Evolutionary conservation across 2,888 invertebrate genomes (phyloP).

Genomic region (Drosophila acutilabella): DNA sequence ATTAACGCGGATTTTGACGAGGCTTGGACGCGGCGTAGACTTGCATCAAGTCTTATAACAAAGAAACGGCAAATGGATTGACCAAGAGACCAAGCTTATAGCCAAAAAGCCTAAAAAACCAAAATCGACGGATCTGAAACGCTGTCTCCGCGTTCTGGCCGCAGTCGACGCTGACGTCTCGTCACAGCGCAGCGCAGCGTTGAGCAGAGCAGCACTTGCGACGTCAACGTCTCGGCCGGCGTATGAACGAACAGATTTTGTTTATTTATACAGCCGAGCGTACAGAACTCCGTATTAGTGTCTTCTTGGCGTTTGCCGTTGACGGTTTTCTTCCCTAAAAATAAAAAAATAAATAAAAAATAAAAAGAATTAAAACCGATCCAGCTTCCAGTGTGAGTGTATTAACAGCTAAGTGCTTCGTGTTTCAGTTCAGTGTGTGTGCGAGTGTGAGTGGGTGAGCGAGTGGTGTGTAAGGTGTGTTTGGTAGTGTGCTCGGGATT

Average conservation of each 20-base stretch:
- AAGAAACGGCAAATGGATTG: constrained; percentile 58
- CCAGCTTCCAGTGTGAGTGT: constrained; percentile 49
- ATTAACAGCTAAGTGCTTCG: constrained; percentile 39
- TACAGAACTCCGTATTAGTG: constrained; percentile 81
- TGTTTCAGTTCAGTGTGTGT: constrained; percentile 32
- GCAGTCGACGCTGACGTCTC: constrained; percentile 33
- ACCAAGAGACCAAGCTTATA: constrained; percentile 53
- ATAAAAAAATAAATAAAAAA: background rate
- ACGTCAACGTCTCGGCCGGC: constrained; percentile 47
- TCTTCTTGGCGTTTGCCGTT: constrained; percentile 81
- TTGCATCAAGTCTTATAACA: constrained; percentile 60
- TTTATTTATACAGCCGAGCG: constrained; percentile 81
- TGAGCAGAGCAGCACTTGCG: background rate
- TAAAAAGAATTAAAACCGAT: background rate
- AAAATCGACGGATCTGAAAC: constrained; percentile 8
- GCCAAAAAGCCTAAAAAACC: constrained; percentile 25
- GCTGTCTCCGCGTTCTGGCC: constrained; percentile 49
- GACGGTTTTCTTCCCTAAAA: constrained; percentile 46
- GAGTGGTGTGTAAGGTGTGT: constrained; percentile 6
- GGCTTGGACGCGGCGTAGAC: constrained; percentile 20
- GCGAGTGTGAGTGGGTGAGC: constrained; percentile 29
- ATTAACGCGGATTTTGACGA: constrained; percentile 50
- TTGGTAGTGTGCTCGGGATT: constrained; percentile 20
- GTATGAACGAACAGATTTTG: constrained; percentile 68
- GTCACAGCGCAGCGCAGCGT: constrained; percentile 5